Base-by-base conservation (phyloP, 2,113 vertebrate genomes). In the Amphilophus citrinellus region DNA sequence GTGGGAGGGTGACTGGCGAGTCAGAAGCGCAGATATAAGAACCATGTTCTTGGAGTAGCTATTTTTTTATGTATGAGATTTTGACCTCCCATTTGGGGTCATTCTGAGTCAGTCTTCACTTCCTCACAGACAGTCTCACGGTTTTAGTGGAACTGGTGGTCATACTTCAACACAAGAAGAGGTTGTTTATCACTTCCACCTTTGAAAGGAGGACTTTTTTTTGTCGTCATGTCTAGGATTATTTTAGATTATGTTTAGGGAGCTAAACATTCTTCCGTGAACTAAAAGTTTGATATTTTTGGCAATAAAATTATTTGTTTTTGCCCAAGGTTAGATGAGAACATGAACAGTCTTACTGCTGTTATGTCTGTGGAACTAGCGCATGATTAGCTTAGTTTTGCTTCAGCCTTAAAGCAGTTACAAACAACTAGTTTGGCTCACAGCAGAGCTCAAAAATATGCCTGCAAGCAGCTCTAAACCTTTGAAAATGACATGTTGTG, bases 301-400 rank as follows among this genome's bases (percentile, higher is more conserved):
- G 47, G 66, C 27, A 53, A 32, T 30, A 53, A 53, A 27, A 8
- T 73, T 18, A 32, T 30, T 73, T 32, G 24, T n/a, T 53, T 56
- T 56, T 27, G 47, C 47, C 3, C 68, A 73, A 27, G 53, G 44
- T 58, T 4, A 53, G 44, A 53, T 1, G 2, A 53, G 17, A 53
- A 73, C 47, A 32, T 73, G 53, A 73, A 32, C n/a, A 73, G 32
- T 10, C 27, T 35, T 35, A n/a, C 27, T 2, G 17, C 68, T 73
- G 68, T 56, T 73, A 73, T 73, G 27, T 73, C 32, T 73, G 47
- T 73, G 68, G 68, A 32, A 10, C 68, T 73, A 73, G 68, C 10
- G 56, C 47, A 35, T 73, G 47, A 73, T 73, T 56, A 73, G 68
- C 27, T 73, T 56, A 32, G 20, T 50, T 73, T 73, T n/a, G 47